Evolutionary conservation across 2,113 vertebrate species (phyloP).

Genomic region (Takifugu bimaculatus): DNA sequence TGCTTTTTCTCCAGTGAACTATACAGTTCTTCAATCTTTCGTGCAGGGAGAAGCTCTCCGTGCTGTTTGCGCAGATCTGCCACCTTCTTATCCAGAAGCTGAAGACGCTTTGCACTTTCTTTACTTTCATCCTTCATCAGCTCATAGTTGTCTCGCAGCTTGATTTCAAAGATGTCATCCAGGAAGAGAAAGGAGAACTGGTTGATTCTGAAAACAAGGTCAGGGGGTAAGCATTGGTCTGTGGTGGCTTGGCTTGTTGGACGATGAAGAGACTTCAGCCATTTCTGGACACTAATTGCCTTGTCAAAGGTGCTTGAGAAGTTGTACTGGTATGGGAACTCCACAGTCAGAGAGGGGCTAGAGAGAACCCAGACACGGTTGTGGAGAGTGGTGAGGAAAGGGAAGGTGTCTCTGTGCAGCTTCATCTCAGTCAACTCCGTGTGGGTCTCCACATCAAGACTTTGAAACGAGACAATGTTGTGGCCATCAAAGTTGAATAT

Average conservation of each 20-base stretch:
- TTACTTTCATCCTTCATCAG: slow-evolving; percentile 98
- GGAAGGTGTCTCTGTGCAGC: slow-evolving; percentile 81
- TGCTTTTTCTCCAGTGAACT: slow-evolving; percentile 94
- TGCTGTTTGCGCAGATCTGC: slow-evolving; percentile 92
- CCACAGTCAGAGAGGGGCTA: slow-evolving; percentile 78
- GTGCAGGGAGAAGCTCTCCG: slow-evolving; percentile 90
- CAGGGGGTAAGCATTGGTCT: slow-evolving; percentile 74
- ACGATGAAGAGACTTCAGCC: slow-evolving; percentile 88
- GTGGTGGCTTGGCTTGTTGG: slow-evolving; percentile 1
- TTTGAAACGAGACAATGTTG: slow-evolving; percentile 85
- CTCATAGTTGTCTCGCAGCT: slow-evolving; percentile 95
- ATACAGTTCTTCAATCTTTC: slow-evolving; percentile 97
- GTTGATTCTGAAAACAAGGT: slow-evolving; percentile 83
- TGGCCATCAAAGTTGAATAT: slow-evolving; percentile 88
- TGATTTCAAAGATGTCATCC: slow-evolving; percentile 93
- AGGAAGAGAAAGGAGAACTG: slow-evolving; percentile 95
- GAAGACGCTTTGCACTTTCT: slow-evolving; percentile 91
- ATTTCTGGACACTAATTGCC: slow-evolving; percentile 89
- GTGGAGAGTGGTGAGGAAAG: slow-evolving; percentile 75
- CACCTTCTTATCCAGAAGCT: slow-evolving; percentile 90
- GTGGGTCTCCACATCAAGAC: slow-evolving; percentile 79
- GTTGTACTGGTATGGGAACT: slow-evolving; percentile 95
- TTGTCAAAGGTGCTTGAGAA: slow-evolving; percentile 90
- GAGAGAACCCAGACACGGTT: slow-evolving; percentile 86
- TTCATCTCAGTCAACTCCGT: slow-evolving; percentile 81